phyloP scores from a whole-genome alignment of 2,888 invertebrate species.

The Pantelozetes paolii region DNA sequence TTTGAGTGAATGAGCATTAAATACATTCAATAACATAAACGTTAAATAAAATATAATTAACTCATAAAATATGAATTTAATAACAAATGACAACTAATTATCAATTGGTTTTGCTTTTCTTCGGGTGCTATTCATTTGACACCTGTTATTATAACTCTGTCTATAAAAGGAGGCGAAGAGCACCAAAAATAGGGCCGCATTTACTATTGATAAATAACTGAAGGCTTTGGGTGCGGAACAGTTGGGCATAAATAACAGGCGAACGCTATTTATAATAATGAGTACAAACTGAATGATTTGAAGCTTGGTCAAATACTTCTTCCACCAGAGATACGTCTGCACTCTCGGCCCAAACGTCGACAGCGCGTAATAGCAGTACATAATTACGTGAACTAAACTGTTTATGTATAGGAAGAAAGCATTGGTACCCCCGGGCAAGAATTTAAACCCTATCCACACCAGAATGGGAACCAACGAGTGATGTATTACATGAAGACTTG shows the following conservation, averaged over 20 bases:
- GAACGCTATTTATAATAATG: slow-evolving; percentile 43
- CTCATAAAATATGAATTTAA: neutral
- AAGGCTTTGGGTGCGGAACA: slow-evolving; percentile 36
- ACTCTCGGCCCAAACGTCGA: slow-evolving; percentile 46
- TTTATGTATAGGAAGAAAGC: slow-evolving; percentile 48
- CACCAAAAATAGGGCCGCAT: slow-evolving; percentile 37
- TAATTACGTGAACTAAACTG: slow-evolving; percentile 46
- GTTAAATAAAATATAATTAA: neutral
- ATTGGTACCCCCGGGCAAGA: slow-evolving; percentile 46
- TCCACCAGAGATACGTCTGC: slow-evolving; percentile 48
- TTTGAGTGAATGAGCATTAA: neutral
- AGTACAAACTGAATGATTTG: slow-evolving; percentile 47
- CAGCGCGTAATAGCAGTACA: slow-evolving; percentile 44
- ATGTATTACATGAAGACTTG: slow-evolving; percentile 46
- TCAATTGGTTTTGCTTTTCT: neutral
- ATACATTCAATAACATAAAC: neutral
- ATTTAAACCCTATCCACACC: slow-evolving; percentile 44
- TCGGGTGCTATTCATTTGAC: neutral
- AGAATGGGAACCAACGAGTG: slow-evolving; percentile 45
- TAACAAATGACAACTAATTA: neutral
- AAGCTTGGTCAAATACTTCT: slow-evolving; percentile 47
- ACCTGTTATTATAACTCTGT: slow-evolving; percentile 16
- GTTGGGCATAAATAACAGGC: slow-evolving; percentile 23
- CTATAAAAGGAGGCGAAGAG: slow-evolving; percentile 41
- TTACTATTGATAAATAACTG: slow-evolving; percentile 24